phyloP scores from a whole-genome alignment of 1,140 invertebrate species.

The Drosophila ananassae region DNA sequence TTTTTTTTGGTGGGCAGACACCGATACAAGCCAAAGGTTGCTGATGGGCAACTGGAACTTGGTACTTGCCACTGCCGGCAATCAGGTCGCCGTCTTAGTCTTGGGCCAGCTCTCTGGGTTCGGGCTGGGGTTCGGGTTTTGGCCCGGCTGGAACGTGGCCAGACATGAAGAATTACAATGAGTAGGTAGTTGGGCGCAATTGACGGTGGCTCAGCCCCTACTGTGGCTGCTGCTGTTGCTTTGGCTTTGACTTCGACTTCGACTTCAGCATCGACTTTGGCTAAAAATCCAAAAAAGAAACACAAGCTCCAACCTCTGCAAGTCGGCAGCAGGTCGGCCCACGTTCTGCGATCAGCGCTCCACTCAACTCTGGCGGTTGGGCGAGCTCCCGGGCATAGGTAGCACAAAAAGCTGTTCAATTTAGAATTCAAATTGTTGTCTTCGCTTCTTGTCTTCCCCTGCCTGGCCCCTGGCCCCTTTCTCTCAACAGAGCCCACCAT shows the following conservation, averaged over 20 bases:
- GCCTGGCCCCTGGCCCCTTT: background rate
- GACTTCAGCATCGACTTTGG: background rate
- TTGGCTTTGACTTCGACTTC: slow-evolving; percentile 8
- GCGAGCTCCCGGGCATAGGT: slow-evolving; percentile 80
- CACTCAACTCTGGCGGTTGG: slow-evolving; percentile 43
- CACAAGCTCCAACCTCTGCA: slow-evolving; percentile 43
- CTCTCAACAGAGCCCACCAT: background rate
- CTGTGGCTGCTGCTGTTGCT: background rate
- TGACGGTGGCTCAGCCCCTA: slow-evolving; percentile 54
- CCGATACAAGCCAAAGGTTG: slow-evolving; percentile 68
- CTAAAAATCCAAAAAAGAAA: slow-evolving; percentile 19
- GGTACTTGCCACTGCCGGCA: slow-evolving; percentile 67
- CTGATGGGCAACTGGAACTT: slow-evolving; percentile 71
- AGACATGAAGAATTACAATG: slow-evolving; percentile 82
- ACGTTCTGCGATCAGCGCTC: slow-evolving; percentile 62
- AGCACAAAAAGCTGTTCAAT: slow-evolving; percentile 83
- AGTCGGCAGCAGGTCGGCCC: slow-evolving; percentile 80
- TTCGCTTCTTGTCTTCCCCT: slow-evolving; percentile 64
- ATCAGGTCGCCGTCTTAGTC: slow-evolving; percentile 65
- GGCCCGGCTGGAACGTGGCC: slow-evolving; percentile 43
- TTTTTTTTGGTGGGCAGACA: slow-evolving; percentile 55
- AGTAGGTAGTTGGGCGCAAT: slow-evolving; percentile 81
- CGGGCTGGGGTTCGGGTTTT: background rate
- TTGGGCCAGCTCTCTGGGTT: slow-evolving; percentile 21
- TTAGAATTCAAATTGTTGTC: slow-evolving; percentile 83